Conservation (phyloP, 2,113 vertebrate genomes). For the Thunnus thynnus region DNA sequence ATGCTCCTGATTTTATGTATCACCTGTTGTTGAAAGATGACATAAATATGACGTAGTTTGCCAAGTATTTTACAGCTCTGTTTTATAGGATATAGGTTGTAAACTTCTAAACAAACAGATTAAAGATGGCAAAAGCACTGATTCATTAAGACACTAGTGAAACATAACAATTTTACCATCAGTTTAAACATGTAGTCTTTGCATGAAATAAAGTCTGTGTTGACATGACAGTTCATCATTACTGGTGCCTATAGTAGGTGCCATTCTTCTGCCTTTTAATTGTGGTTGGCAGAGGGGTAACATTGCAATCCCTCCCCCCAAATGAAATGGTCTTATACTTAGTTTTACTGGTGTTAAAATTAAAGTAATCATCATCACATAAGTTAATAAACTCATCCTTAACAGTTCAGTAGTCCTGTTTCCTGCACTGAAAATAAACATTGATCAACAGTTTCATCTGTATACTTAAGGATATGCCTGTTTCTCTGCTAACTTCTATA, state of each 20-base stretch:
- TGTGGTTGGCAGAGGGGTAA: neutral
- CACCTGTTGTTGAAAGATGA: neutral
- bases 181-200: neutral
- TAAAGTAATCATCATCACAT: no score
- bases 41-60: neutral
- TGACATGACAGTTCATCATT: neutral
- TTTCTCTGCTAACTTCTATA: no score
- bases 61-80: neutral
- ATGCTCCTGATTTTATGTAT: no score
- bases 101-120: no score
- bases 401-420: neutral
- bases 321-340: neutral
- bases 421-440: neutral
- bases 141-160: neutral
- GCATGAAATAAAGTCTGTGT: neutral
- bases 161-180: neutral
- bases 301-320: neutral
- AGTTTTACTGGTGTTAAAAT: neutral
- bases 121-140: no score
- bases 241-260: no score
- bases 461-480: neutral
- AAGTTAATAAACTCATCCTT: no score
- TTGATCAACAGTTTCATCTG: neutral
- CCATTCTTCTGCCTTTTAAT: no score
- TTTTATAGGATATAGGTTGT: no score